Base-by-base conservation (phyloP, 92 coral and sea anemone genomes). In the Actinostola sp. region DNA sequence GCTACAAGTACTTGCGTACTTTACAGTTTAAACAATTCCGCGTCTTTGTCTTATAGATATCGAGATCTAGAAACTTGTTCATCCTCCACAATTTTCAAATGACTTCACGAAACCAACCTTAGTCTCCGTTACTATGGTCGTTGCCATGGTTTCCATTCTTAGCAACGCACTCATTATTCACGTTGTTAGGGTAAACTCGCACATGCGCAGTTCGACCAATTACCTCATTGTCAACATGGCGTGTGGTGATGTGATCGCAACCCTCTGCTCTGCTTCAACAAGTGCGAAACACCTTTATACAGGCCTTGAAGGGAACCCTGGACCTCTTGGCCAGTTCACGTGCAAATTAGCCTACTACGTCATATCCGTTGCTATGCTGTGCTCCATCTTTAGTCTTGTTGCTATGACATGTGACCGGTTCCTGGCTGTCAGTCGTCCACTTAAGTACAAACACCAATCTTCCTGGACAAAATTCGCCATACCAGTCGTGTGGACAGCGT, bases 201-300 rank as follows among this genome's bases (percentile, higher is more conserved):
- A 29, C 35, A 69, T 68, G 72, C 63, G 56, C 35, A 68, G 59
- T 24, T 58, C 84, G 1, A 56, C 83, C 20, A 67, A 57, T 27
- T 63, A 56, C 12, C 39, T 78, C 16, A 78, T 78, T 26, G 55
- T 79, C 24, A 79, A 79, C 71, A 68, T 79, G 84, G 84, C 84
- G 44, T 79, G 35, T 45, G 84, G 41, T 20, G 83, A 78, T 35
- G 24, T 67, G 43, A 16, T 78, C 5, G 64, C 63, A 3, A 59
- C 70, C 0, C 8, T 45, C 9, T 8, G 25, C 0, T 6, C 19
- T 15, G 38, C 2, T 8, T 4, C 33, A 4, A 3, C 0, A 24
- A 15, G 14, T 12, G 5, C 46, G 16, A 48, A 48, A 8, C 9
- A 28, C 21, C 0, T 29, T 2, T 28, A 27, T 26, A 10, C 1